These are phyloP conservation scores for Drosophila ironensis DNA, from an alignment of 1,140 invertebrate genomes.

Conservation along the genomic window DNA sequence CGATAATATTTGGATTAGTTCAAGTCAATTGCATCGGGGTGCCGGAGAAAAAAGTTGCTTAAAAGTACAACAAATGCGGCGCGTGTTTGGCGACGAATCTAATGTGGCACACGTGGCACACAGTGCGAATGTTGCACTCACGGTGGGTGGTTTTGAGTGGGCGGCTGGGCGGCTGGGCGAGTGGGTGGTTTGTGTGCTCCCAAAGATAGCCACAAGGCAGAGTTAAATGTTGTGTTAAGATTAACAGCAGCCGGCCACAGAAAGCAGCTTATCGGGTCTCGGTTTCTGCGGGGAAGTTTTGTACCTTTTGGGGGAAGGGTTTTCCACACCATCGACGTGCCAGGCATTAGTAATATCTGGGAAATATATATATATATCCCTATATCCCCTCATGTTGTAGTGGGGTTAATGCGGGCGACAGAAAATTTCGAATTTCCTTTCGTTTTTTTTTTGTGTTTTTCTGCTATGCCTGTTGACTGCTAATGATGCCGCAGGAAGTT, in stretches of 20 bases:
- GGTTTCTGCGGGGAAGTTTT: not conserved
- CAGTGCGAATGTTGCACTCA: slow-evolving; percentile 41
- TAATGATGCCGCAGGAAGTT: slow-evolving; percentile 65
- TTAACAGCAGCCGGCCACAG: slow-evolving; percentile 68
- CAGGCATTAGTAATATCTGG: slow-evolving; percentile 48
- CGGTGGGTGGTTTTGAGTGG: slow-evolving; percentile 42
- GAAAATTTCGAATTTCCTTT: slow-evolving; percentile 25
- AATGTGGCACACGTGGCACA: slow-evolving; percentile 73
- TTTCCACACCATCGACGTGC: slow-evolving; percentile 56
- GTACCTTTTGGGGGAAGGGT: slow-evolving; percentile 44
- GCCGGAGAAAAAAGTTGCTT: slow-evolving; percentile 5
- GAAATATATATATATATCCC: slow-evolving; percentile 7
- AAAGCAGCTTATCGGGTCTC: slow-evolving; percentile 67
- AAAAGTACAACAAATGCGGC: slow-evolving; percentile 41
- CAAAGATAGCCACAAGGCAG: slow-evolving; percentile 54
- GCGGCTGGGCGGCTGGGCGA: slow-evolving; percentile 14
- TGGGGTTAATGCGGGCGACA: slow-evolving; percentile 57
- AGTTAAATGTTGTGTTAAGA: slow-evolving; percentile 81
- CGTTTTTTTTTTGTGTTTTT: slow-evolving; percentile 5
- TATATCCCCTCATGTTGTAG: not conserved
- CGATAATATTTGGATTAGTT: slow-evolving; percentile 81
- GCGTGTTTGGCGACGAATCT: slow-evolving; percentile 72
- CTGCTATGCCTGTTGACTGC: slow-evolving; percentile 60
- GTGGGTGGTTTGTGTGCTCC: not conserved
- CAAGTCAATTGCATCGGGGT: slow-evolving; percentile 76